phyloP scores from a whole-genome alignment of 2,888 invertebrate species.

The Toxonevra muliebris region DNA sequence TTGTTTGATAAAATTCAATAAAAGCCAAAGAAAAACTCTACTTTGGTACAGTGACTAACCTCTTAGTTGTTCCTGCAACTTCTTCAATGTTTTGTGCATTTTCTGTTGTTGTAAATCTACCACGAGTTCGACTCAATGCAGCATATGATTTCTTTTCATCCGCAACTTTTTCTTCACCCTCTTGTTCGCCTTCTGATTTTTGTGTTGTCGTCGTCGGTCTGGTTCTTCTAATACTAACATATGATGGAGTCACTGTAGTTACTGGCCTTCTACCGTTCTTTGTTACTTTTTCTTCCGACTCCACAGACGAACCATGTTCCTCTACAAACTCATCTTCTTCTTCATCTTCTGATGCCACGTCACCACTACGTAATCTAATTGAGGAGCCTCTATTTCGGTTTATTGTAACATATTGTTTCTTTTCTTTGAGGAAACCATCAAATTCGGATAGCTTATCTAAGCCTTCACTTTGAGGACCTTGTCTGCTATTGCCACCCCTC shows the following conservation, averaged over 20 bases:
- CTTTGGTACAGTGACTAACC: constrained; percentile 40
- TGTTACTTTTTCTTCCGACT: constrained; percentile 35
- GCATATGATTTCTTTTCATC: constrained; percentile 51
- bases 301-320: constrained; percentile 45
- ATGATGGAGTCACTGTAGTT: constrained; percentile 68
- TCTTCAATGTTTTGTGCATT: constrained; percentile 31
- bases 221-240: constrained; percentile 77
- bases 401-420: constrained; percentile 76
- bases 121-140: constrained; percentile 53
- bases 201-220: constrained; percentile 67
- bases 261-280: constrained; percentile 44
- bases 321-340: constrained; percentile 41
- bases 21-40: not conserved
- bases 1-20: not conserved
- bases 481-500: constrained; percentile 68
- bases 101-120: constrained; percentile 42
- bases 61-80: constrained; percentile 46
- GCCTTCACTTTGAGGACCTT: constrained; percentile 70
- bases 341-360: constrained; percentile 56
- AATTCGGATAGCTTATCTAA: constrained; percentile 63
- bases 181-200: constrained; percentile 25
- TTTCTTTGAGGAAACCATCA: constrained; percentile 63
- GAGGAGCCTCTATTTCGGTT: constrained; percentile 69
- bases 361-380: constrained; percentile 43
- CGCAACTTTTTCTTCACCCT: constrained; percentile 35